A percentile compares a stretch with the other conserved stretches of the same genome.
These are phyloP conservation scores for Drepanosiphum platanoidis DNA, from an alignment of 2,888 invertebrate species.

Conservation along the genomic window DNA sequence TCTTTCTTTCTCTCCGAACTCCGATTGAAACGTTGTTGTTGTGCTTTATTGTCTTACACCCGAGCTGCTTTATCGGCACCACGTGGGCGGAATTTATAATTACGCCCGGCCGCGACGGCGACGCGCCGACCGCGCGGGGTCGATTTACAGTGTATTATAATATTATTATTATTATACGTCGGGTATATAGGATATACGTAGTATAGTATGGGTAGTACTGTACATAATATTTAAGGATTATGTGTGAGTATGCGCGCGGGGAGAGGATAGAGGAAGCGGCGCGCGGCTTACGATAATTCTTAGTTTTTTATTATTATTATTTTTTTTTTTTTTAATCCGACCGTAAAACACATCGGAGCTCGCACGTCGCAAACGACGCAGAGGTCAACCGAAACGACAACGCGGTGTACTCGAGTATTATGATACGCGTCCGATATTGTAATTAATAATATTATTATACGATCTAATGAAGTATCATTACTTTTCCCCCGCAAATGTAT, in stretches of 20 bases:
- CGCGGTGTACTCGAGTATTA: background rate
- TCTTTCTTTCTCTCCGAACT: conserved; percentile 17
- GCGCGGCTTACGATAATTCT: background rate
- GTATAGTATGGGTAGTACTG: no score
- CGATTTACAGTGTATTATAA: background rate
- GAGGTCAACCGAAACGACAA: background rate
- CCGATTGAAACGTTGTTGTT: conserved; percentile 49
- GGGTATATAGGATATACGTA: no score
- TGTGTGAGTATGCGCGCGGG: background rate
- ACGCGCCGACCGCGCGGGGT: background rate
- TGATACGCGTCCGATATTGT: background rate
- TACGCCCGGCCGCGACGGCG: conserved; percentile 16
- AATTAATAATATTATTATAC: conserved; percentile 12
- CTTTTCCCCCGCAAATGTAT: background rate
- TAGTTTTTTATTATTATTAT: background rate
- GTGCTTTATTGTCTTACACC: conserved; percentile 32
- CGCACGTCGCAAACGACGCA: background rate
- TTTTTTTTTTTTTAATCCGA: conserved; percentile 17
- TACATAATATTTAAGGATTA: background rate
- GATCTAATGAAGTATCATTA: conserved; percentile 11
- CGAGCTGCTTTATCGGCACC: background rate
- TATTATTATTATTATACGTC: background rate
- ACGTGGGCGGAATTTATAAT: conserved; percentile 54
- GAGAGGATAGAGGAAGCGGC: conserved; percentile 6
- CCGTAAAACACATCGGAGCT: background rate